Evolutionary conservation across 1,140 invertebrate genomes (phyloP).

Genomic region (Brachionus manjavacas): DNA sequence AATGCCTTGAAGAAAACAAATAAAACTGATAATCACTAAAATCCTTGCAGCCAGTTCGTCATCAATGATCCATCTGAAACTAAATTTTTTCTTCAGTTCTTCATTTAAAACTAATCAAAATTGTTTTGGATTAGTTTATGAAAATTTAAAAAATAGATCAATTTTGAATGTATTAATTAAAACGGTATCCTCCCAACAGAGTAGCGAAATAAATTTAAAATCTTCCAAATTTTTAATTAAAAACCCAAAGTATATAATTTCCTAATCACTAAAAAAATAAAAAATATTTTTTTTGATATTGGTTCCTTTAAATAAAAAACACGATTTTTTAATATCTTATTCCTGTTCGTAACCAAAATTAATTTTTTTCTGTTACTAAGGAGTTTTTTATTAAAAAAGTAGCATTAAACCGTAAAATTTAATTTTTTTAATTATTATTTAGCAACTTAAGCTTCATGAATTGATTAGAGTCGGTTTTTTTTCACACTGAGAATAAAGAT

Average conservation of each 20-base stretch:
- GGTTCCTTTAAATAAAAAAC: background rate
- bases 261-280: background rate
- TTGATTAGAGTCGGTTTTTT: background rate
- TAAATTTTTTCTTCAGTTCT: background rate
- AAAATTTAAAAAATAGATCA: background rate
- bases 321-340: background rate
- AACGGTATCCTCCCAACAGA: background rate
- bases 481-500: background rate
- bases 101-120: background rate
- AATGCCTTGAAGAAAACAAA: background rate
- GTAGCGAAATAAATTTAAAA: background rate
- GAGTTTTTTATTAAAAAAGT: background rate
- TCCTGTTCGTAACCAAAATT: background rate
- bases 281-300: background rate
- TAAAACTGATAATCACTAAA: background rate
- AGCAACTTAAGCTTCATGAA: background rate
- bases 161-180: background rate
- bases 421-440: background rate
- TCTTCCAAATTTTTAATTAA: background rate
- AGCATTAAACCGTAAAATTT: background rate
- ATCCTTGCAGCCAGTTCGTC: background rate
- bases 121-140: background rate
- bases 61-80: background rate
- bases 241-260: background rate
- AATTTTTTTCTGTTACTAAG: background rate